Conservation (phyloP, 2,113 vertebrate genomes). For the Ramphastos sulfuratus region DNA sequence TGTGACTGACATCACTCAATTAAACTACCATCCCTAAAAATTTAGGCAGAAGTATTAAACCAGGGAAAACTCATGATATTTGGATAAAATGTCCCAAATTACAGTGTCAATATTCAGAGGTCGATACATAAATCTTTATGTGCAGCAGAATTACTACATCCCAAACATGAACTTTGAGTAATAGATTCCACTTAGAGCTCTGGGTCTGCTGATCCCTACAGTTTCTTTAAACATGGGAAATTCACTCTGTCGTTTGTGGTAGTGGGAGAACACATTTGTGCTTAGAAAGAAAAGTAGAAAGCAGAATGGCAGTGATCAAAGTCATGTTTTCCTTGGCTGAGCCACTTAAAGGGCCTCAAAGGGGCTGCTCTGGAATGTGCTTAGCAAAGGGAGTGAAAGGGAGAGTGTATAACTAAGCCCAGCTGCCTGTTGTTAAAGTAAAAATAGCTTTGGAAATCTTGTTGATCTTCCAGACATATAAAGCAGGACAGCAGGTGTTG, state of each 20-base stretch:
- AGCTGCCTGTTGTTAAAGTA: constrained; percentile 26
- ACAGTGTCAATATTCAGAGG: not conserved
- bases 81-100: not conserved
- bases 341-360: constrained; percentile 48
- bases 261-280: constrained; percentile 2
- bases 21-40: not conserved
- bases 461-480: constrained; percentile 24
- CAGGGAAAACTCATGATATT: not conserved
- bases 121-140: not conserved
- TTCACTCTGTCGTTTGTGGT: not conserved
- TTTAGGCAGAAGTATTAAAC: not conserved
- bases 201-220: not conserved
- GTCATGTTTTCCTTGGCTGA: constrained; percentile 63
- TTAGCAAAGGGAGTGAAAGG: constrained; percentile 54
- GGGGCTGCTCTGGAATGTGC: constrained; percentile 66
- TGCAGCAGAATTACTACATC: not conserved
- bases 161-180: not conserved
- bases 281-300: constrained; percentile 62
- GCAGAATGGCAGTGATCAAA: constrained; percentile 49
- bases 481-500: constrained; percentile 60
- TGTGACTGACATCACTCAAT: not conserved
- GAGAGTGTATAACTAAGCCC: constrained; percentile 21
- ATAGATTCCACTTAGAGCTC: not conserved
- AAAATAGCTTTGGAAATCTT: constrained; percentile 54
- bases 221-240: not conserved